Conservation (phyloP, 2,888 invertebrate species). For the Pyrrhia umbra region DNA sequence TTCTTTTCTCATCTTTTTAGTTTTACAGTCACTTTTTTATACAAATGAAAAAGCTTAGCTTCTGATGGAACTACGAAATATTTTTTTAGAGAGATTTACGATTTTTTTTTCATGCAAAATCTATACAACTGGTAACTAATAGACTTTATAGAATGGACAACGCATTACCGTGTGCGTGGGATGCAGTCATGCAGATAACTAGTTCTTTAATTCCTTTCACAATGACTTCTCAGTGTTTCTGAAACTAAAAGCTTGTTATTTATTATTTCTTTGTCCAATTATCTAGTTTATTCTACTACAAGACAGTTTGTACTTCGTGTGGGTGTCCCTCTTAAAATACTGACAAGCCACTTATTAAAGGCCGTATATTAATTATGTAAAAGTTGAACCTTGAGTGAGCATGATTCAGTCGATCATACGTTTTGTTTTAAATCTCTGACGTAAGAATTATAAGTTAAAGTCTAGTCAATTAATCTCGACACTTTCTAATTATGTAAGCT, state of each 20-base stretch:
- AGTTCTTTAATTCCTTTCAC: conserved; percentile 27
- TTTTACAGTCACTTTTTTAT: too few species aligned
- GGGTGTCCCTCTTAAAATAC: conserved; percentile 40
- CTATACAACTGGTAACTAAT: too few species aligned
- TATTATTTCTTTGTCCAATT: conserved; percentile 48
- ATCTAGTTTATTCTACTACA: conserved; percentile 47
- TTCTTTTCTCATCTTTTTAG: background rate
- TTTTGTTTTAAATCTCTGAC: conserved; percentile 13
- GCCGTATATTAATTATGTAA: conserved; percentile 44
- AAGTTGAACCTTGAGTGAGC: conserved; percentile 27
- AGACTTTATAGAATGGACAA: too few species aligned
- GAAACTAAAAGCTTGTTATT: conserved; percentile 54
- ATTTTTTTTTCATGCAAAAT: too few species aligned
- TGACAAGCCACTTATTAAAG: conserved; percentile 37
- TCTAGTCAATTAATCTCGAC: conserved; percentile 1
- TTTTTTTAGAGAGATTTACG: too few species aligned
- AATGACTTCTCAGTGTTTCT: conserved; percentile 11
- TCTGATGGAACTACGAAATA: too few species aligned
- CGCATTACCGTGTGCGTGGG: conserved; percentile 26
- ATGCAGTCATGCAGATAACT: conserved; percentile 3
- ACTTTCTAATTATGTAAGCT: conserved; percentile 23
- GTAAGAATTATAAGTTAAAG: conserved; percentile 1
- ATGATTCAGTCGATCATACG: conserved; percentile 13
- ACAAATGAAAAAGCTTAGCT: too few species aligned
- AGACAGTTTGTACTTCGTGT: conserved; percentile 27